These are phyloP conservation scores for Artibeus lituratus DNA, from an alignment of 2,797 vertebrate genomes.

Conservation along the genomic window DNA sequence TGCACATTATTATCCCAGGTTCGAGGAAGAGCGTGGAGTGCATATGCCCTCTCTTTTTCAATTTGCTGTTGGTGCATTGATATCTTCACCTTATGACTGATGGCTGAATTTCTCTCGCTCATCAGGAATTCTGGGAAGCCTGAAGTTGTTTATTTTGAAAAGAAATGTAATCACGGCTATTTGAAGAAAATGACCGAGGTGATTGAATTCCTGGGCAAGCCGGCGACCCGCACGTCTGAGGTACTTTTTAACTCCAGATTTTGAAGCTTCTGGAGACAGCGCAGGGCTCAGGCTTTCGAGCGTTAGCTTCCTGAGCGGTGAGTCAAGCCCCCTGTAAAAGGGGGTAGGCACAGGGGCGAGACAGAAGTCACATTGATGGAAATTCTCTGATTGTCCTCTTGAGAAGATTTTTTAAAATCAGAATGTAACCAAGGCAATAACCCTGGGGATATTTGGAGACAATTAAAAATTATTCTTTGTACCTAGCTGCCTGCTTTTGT, in stretches of 20 bases:
- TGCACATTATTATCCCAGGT: background rate
- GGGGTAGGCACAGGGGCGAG: background rate
- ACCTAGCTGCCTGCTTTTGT: background rate
- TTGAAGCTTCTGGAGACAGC: background rate
- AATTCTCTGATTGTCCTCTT: background rate
- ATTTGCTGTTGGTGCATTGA: slow-evolving; percentile 55
- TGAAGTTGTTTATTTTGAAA: slow-evolving; percentile 63
- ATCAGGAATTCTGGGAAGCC: slow-evolving; percentile 33
- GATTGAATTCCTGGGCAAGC: slow-evolving; percentile 47
- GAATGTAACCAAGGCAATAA: background rate
- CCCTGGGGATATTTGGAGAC: background rate
- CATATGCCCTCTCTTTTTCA: slow-evolving; percentile 43
- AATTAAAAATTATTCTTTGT: background rate
- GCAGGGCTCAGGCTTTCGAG: background rate
- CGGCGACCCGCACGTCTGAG: background rate
- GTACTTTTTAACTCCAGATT: background rate
- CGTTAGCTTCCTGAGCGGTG: background rate
- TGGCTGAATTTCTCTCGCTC: slow-evolving; percentile 38
- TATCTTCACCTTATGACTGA: slow-evolving; percentile 41
- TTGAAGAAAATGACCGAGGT: slow-evolving; percentile 63
- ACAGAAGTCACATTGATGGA: background rate
- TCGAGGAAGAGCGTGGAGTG: background rate
- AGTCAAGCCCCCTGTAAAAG: background rate
- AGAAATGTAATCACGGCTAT: slow-evolving; percentile 58
- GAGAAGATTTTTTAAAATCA: background rate